phyloP scores from a whole-genome alignment of 2,113 vertebrate genomes.

The Mormyrus iriodes region DNA sequence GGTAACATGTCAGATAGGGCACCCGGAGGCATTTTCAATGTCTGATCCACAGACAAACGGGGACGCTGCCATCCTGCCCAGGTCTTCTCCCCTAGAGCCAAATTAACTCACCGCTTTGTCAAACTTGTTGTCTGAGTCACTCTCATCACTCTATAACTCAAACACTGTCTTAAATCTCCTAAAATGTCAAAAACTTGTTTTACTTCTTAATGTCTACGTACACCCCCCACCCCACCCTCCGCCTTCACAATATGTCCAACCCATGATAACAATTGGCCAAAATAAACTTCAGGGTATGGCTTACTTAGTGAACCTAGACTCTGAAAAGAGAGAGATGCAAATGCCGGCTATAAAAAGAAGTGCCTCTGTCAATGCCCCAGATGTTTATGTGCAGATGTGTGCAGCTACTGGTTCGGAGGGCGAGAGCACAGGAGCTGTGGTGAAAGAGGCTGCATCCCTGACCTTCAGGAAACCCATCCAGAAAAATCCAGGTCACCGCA shows the following conservation, averaged over 20 bases:
- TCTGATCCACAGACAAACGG: background rate
- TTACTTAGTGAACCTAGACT: background rate
- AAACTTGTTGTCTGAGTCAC: background rate
- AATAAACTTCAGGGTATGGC: background rate
- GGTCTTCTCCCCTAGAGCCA: background rate
- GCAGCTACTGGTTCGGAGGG: background rate
- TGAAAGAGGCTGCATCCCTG: background rate
- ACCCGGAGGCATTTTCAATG: background rate
- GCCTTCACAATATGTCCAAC: background rate
- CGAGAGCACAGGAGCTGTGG: background rate
- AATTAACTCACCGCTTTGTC: background rate
- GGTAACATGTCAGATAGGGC: background rate
- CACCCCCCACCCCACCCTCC: background rate
- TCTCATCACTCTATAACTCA: background rate
- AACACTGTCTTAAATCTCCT: background rate
- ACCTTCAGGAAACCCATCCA: background rate
- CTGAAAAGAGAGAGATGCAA: background rate
- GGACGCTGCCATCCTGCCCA: background rate
- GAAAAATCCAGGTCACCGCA: constrained; percentile 7
- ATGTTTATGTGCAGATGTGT: background rate
- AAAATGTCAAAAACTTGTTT: background rate
- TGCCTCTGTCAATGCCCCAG: background rate
- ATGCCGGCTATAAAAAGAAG: background rate
- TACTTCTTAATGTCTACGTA: background rate
- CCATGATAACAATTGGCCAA: background rate